phyloP scores from a whole-genome alignment of 2,113 vertebrate genomes.

The Balaenoptera acutorostrata region DNA sequence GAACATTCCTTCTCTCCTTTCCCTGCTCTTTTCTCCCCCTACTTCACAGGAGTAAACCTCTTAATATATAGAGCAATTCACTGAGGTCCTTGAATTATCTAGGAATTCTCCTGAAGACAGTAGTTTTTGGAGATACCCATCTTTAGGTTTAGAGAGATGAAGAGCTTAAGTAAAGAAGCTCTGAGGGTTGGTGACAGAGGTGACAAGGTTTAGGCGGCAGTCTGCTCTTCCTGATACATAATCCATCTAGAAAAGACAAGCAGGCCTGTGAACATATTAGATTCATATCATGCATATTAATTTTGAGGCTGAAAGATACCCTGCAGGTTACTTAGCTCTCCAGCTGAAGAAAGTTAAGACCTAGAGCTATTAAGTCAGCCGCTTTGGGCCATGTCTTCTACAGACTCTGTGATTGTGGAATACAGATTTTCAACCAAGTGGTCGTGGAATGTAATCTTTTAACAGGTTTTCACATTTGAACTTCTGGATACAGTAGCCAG shows the following conservation, averaged over 20 bases:
- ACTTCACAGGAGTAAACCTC: neutral
- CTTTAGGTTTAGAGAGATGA: neutral
- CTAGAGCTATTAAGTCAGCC: neutral
- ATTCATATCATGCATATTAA: neutral
- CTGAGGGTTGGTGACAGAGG: neutral
- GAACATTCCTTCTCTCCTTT: neutral
- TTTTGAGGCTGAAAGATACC: neutral
- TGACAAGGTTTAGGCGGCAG: neutral
- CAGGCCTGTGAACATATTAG: neutral
- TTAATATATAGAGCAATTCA: neutral
- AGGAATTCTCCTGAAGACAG: neutral
- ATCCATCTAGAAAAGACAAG: neutral
- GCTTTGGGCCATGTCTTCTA: neutral
- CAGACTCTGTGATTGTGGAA: neutral
- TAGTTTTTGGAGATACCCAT: neutral
- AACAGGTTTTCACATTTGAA: neutral
- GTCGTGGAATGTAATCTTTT: neutral
- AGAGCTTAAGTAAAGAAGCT: neutral
- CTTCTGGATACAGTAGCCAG: neutral
- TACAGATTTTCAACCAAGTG: neutral
- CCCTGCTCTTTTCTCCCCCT: neutral
- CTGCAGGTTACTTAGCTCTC: neutral
- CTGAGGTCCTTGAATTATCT: neutral
- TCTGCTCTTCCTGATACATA: neutral
- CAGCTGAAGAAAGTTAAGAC: neutral